Evolutionary conservation across 1,140 invertebrate species (phyloP).

Genomic region (Cherax destructor): DNA sequence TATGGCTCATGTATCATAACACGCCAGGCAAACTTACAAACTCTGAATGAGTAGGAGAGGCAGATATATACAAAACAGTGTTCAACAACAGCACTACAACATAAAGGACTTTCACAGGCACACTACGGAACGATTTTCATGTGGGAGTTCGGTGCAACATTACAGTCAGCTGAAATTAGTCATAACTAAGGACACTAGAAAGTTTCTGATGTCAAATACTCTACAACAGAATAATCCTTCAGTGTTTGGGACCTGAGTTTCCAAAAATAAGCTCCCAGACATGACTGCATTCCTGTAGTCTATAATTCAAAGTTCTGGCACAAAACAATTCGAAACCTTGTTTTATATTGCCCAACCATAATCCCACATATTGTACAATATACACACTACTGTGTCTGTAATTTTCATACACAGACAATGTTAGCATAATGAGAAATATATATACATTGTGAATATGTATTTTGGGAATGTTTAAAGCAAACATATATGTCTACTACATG

Average conservation of each 20-base stretch:
- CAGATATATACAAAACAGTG: slow-evolving; percentile 66
- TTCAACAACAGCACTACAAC: slow-evolving; percentile 63
- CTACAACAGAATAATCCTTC: slow-evolving; percentile 5
- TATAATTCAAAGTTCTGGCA: slow-evolving; percentile 5
- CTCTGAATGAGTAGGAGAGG: slow-evolving; percentile 46
- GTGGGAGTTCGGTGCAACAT: slow-evolving; percentile 17
- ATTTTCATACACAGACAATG: slow-evolving; percentile 23
- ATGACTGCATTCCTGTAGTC: neutral
- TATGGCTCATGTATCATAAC: slow-evolving; percentile 20
- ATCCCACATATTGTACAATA: slow-evolving; percentile 23
- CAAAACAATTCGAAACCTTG: neutral
- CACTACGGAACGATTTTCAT: slow-evolving; percentile 23
- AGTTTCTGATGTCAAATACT: slow-evolving; percentile 24
- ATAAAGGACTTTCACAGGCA: slow-evolving; percentile 50
- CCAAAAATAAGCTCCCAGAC: neutral
- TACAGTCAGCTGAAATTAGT: slow-evolving; percentile 47
- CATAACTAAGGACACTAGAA: slow-evolving; percentile 38
- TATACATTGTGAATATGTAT: slow-evolving; percentile 55
- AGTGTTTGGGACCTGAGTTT: neutral
- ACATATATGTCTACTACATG: slow-evolving; percentile 37
- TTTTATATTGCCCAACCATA: slow-evolving; percentile 5
- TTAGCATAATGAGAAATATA: slow-evolving; percentile 47
- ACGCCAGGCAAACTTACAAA: slow-evolving; percentile 23
- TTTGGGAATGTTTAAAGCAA: slow-evolving; percentile 63
- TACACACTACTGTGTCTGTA: slow-evolving; percentile 2